Base-by-base conservation (phyloP, 2,113 vertebrate species). In the Cathartes aura region DNA sequence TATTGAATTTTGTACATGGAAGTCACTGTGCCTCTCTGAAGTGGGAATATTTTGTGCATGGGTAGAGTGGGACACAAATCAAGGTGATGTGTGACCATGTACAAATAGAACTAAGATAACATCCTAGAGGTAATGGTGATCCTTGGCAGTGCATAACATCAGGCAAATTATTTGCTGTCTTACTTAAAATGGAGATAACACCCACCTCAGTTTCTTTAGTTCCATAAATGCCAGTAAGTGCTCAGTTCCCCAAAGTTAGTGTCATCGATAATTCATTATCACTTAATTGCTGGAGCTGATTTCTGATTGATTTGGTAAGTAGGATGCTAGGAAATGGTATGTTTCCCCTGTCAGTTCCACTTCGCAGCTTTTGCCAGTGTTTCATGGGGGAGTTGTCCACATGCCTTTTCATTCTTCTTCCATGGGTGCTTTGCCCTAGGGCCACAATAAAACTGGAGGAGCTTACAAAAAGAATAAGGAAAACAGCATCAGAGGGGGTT, bases 221-320 rank as follows among this genome's bases (percentile, higher is more conserved):
- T 94, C 86, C 68, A 47, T 94, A 90, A 94, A 56, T 52, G 53
- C 62, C 85, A 52, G 43, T 34, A 95, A 93, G 48, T 92, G 75
- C 79, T 92, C 8, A 2, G 75, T 45, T 82, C 63, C 38, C 20
- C 75, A 26, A 45, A 87, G 74, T 62, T 56, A 67, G 6, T n/a
- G 36, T 34, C 60, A 80, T 94, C 90, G 91, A 82, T 95, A 85
- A 96, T 93, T 91, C 66, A 93, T 83, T 80, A 83, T 85, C 74
- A 34, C 82, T 92, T 95, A 83, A 96, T 93, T 96, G 85, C 66
- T 83, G 67, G 30, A 88, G 71, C 38, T 89, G 82, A 43, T 85
- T 94, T 93, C 78, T 70, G 40, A 88, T 90, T 90, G 90, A 88
- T 93, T 93, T 58, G 58, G 40, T 83, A 92, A 92, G 84, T 85